Evolutionary conservation across 2,113 vertebrate species (phyloP).

Genomic region (Onychostoma macrolepis): DNA sequence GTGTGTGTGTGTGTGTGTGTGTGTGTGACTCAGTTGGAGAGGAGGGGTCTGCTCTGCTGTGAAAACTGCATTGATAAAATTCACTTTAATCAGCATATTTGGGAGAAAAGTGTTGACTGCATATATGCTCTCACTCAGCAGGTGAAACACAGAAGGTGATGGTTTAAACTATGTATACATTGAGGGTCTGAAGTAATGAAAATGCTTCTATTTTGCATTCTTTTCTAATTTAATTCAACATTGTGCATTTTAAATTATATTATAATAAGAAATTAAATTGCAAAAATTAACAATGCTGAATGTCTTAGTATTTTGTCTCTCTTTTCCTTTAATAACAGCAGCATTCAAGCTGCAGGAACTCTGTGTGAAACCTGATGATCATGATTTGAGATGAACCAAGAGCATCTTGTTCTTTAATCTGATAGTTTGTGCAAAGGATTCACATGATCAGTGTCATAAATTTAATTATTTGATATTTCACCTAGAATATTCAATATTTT

Average conservation of each 20-base stretch:
- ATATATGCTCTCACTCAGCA: background rate
- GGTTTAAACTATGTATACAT: background rate
- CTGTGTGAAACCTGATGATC: too few relatives aligned
- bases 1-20: slow-evolving; percentile 8
- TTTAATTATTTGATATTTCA: background rate
- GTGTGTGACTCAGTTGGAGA: background rate
- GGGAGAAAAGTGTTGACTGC: slow-evolving; percentile 5
- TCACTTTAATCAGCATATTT: slow-evolving; percentile 27
- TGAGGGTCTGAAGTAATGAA: background rate
- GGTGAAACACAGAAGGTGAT: background rate
- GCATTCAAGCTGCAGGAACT: too few relatives aligned
- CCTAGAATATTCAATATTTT: background rate
- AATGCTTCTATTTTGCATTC: background rate
- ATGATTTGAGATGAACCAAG: too few relatives aligned
- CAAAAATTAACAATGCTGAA: too few relatives aligned
- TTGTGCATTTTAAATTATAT: background rate
- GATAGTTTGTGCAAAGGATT: too few relatives aligned
- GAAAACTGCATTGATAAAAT: slow-evolving; percentile 14
- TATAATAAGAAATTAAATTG: too few relatives aligned
- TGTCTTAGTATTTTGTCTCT: too few relatives aligned
- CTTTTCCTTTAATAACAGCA: too few relatives aligned
- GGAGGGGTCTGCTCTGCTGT: slow-evolving; percentile 16
- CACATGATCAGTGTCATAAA: too few relatives aligned
- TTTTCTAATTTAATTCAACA: background rate
- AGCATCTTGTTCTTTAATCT: too few relatives aligned